phyloP scores from a whole-genome alignment of 1,140 invertebrate genomes.

The Arion vulgaris region DNA sequence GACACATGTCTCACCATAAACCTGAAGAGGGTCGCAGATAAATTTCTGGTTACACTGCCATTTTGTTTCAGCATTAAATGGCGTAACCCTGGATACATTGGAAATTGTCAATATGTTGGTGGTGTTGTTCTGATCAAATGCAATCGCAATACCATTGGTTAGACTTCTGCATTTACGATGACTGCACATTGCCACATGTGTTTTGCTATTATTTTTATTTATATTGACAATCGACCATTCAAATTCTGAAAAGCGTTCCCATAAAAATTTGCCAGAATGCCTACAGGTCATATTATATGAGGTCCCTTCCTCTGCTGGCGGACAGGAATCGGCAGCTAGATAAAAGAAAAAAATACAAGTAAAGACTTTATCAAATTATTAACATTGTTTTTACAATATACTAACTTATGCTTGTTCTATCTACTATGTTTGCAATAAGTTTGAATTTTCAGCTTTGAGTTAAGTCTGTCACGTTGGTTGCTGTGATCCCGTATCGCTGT shows the following conservation, averaged over 20 bases:
- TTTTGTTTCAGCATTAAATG: background rate
- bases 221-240: background rate
- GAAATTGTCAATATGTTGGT: background rate
- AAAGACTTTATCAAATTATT: too few relatives aligned
- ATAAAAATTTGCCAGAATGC: background rate
- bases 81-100: background rate
- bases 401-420: too few relatives aligned
- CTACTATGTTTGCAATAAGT: too few relatives aligned
- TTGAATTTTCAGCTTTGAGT: too few relatives aligned
- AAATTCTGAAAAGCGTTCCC: background rate
- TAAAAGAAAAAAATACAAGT: too few relatives aligned
- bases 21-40: background rate
- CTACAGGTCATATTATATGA: background rate
- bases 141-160: background rate
- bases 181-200: background rate
- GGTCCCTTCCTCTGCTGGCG: background rate
- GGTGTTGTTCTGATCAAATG: background rate
- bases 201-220: background rate
- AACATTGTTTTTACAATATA: too few relatives aligned
- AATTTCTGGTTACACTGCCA: background rate
- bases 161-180: background rate
- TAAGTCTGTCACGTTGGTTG: too few relatives aligned
- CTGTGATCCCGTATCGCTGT: too few relatives aligned
- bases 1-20: background rate
- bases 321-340: background rate